Conservation (phyloP, 1,140 invertebrate species). For the Drosophila tristis region DNA sequence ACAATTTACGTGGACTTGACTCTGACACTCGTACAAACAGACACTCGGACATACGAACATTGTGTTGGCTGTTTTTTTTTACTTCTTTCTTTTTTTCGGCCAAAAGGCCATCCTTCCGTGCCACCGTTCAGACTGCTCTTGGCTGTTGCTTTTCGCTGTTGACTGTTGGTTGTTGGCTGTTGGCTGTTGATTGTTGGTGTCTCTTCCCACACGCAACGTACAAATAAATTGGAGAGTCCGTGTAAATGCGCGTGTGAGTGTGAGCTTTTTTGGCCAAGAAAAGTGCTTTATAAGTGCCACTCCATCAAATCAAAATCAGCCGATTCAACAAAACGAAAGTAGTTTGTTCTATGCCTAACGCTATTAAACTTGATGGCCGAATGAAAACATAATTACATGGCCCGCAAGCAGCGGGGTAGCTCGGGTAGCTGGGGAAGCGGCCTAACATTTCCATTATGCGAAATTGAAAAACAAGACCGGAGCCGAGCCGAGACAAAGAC, state of each 20-base stretch:
- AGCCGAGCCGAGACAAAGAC: conserved; percentile 56
- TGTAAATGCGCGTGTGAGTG: conserved; percentile 20
- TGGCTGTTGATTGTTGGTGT: conserved; percentile 22
- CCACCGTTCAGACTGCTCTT: conserved; percentile 8
- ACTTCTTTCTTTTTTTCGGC: conserved; percentile 9
- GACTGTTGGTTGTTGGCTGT: conserved; percentile 5
- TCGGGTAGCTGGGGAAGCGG: background rate
- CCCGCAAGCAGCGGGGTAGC: conserved; percentile 9
- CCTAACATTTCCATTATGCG: conserved; percentile 61
- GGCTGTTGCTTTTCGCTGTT: conserved; percentile 36
- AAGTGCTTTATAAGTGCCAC: conserved; percentile 76
- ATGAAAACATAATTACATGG: conserved; percentile 75
- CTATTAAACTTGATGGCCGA: conserved; percentile 63
- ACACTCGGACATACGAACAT: conserved; percentile 11
- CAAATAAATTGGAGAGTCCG: conserved; percentile 48
- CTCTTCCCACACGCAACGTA: conserved; percentile 58
- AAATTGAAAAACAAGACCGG: conserved; percentile 45
- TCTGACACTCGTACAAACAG: conserved; percentile 33
- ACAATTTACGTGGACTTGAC: conserved; percentile 65
- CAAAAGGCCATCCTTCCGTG: no score
- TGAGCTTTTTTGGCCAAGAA: conserved; percentile 39
- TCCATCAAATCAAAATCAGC: conserved; percentile 76
- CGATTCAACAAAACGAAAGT: conserved; percentile 73
- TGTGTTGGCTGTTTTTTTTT: background rate
- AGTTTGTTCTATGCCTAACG: conserved; percentile 68